Percentiles rank a stretch among this genome's conserved stretches.
phyloP scores from a whole-genome alignment of 2,888 invertebrate species.

The Pristionchus entomophagus region DNA sequence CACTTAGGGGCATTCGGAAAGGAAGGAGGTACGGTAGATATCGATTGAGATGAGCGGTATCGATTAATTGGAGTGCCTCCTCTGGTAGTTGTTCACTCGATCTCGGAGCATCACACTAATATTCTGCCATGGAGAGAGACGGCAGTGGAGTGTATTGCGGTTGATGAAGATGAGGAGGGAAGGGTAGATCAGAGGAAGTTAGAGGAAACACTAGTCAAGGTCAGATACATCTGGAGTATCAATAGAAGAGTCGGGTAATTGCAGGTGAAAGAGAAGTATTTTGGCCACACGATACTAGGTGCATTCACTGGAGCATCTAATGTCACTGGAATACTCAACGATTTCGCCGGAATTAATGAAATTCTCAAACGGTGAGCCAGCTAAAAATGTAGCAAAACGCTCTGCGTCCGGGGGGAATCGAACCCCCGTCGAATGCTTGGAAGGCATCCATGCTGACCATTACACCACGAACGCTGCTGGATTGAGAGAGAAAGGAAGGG shows the following conservation, averaged over 20 bases:
- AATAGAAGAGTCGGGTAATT: not conserved
- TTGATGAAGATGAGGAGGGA: slow-evolving; percentile 84
- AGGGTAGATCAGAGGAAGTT: slow-evolving; percentile 86
- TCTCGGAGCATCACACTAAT: slow-evolving; percentile 85
- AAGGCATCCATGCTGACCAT: slow-evolving; percentile 62
- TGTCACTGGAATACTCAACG: slow-evolving; percentile 89
- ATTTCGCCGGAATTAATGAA: slow-evolving; percentile 87
- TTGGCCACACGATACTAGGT: slow-evolving; percentile 80
- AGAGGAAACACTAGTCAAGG: slow-evolving; percentile 83
- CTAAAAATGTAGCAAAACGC: slow-evolving; percentile 23
- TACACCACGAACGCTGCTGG: slow-evolving; percentile 56
- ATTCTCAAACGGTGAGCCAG: slow-evolving; percentile 83
- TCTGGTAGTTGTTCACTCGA: slow-evolving; percentile 59
- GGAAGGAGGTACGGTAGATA: slow-evolving; percentile 38
- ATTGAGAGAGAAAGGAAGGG: not conserved
- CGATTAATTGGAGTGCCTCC: slow-evolving; percentile 1
- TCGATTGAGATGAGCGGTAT: not conserved
- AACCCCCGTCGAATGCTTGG: slow-evolving; percentile 62
- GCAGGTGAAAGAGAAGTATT: not conserved
- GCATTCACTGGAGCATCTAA: slow-evolving; percentile 90
- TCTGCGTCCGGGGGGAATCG: slow-evolving; percentile 59
- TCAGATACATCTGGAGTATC: not conserved
- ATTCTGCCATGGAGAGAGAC: slow-evolving; percentile 84
- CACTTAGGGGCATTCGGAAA: slow-evolving; percentile 55
- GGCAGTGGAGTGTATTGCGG: slow-evolving; percentile 27